phyloP scores from a whole-genome alignment of 1,140 invertebrate species.

The Ceratina japonica region DNA sequence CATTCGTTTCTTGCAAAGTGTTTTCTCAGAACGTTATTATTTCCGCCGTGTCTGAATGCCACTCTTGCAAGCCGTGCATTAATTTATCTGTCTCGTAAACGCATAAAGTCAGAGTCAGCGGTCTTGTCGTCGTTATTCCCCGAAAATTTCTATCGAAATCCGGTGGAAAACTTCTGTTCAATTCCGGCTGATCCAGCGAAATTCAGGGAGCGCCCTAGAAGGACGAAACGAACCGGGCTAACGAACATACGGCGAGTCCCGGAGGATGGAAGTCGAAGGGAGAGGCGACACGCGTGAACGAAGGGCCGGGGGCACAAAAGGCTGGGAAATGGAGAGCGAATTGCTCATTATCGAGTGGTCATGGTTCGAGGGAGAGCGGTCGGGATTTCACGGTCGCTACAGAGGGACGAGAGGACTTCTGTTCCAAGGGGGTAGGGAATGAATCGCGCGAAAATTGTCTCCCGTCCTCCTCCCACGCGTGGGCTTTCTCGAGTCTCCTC shows the following conservation, averaged over 20 bases:
- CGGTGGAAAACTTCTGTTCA: not conserved
- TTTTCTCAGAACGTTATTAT: too few relatives aligned
- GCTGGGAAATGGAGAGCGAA: conserved; percentile 73
- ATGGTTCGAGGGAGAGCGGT: conserved; percentile 46
- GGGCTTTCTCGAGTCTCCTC: conserved; percentile 18
- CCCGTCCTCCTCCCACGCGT: conserved; percentile 7
- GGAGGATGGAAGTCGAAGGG: conserved; percentile 32
- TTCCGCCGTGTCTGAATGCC: too few relatives aligned
- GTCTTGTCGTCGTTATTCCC: too few relatives aligned
- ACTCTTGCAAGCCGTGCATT: too few relatives aligned
- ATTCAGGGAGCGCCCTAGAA: conserved; percentile 18
- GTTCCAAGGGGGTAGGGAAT: conserved; percentile 1
- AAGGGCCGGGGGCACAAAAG: conserved; percentile 66
- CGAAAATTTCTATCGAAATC: not conserved
- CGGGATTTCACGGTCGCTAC: conserved; percentile 55
- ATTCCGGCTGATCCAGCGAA: conserved; percentile 44
- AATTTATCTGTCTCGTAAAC: too few relatives aligned
- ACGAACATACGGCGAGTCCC: conserved; percentile 59
- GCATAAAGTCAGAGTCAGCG: too few relatives aligned
- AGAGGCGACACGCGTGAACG: conserved; percentile 62
- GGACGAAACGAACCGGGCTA: conserved; percentile 42
- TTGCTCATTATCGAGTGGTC: conserved; percentile 73
- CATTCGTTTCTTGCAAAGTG: too few relatives aligned
- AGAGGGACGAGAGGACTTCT: conserved; percentile 21
- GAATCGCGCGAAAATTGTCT: conserved; percentile 64